Evolutionary conservation across 2,797 vertebrate species (phyloP), one percentile per base, ranked within the genome.

Genomic region (Menidia menidia): DNA sequence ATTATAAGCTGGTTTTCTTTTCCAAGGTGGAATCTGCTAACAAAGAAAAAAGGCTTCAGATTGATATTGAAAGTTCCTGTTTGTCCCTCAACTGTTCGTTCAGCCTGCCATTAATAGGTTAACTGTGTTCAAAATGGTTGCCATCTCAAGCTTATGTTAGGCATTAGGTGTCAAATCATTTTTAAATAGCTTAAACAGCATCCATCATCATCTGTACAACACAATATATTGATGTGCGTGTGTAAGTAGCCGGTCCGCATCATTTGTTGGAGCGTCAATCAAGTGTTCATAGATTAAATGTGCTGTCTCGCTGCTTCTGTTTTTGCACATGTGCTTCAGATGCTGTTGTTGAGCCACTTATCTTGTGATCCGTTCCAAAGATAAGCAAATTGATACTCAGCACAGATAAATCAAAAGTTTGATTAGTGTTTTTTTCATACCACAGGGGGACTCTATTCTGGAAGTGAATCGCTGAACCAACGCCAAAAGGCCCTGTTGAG

Each of bases 351-450:
- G 54, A 81, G 65, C 61, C 68, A 58, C 74, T 71, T 76, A 72
- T 55, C 57, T 71, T 67, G 60, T 78, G 87, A 88, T 88, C 65
- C 70, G 92, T 92, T 89, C 71, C 58, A 76, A 85, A 86, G 90
- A 80, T 81, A 81, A 75, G 75, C 65, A 83, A 91, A 91, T 75
- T 78, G 78, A 82, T 82, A 82, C 50, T 70, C 71, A 68, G 75
- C 71, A 63, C 19, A 32, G 82, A 78, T 74, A 52, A 91, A 90
- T 92, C 85, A 88, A 80, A 25, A 91, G 88, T 92, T 90, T 63
- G 92, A 87, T 88, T 90, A 86, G 54, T 68, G 63, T 57, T 64
- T 60, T 71, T 83, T 86, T 85, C 66, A 85, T 91, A 90, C 85
- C 66, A 78, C 70, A 30, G 31, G 59, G 69, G 60, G 65, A 82